Percentiles rank a stretch among this genome's conserved stretches.
These are phyloP conservation scores for Eurypyga helias DNA, from an alignment of 2,113 vertebrate species.

Conservation along the genomic window DNA sequence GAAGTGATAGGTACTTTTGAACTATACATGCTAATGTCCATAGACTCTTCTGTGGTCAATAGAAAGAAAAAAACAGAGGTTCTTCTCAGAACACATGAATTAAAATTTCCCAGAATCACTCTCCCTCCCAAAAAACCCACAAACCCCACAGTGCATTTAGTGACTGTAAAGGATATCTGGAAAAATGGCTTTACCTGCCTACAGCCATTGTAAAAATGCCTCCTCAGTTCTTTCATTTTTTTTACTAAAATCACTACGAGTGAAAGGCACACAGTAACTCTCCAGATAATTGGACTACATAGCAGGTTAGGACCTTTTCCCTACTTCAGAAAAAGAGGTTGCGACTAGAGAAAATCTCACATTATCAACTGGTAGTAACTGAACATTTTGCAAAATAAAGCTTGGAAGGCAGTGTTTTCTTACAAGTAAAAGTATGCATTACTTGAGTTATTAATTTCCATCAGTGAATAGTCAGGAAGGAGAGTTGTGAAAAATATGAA, in stretches of 20 bases:
- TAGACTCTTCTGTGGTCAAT: neutral
- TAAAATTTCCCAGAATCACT: neutral
- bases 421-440: neutral
- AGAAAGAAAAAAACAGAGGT: neutral
- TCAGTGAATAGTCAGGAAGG: neutral
- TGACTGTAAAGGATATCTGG: neutral
- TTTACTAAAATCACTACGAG: neutral
- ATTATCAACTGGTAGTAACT: neutral
- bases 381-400: neutral
- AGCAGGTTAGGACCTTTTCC: neutral
- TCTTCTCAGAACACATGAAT: neutral
- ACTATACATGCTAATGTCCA: neutral
- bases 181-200: neutral
- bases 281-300: neutral
- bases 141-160: neutral
- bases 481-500: neutral
- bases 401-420: neutral
- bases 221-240: neutral
- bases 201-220: neutral
- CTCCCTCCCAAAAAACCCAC: neutral
- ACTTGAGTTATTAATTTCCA: neutral
- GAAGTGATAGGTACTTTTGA: neutral
- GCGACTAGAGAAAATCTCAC: neutral
- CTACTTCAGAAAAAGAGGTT: neutral
- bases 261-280: neutral